phyloP scores from a whole-genome alignment of 2,888 invertebrate species.

The Acleris holmiana region DNA sequence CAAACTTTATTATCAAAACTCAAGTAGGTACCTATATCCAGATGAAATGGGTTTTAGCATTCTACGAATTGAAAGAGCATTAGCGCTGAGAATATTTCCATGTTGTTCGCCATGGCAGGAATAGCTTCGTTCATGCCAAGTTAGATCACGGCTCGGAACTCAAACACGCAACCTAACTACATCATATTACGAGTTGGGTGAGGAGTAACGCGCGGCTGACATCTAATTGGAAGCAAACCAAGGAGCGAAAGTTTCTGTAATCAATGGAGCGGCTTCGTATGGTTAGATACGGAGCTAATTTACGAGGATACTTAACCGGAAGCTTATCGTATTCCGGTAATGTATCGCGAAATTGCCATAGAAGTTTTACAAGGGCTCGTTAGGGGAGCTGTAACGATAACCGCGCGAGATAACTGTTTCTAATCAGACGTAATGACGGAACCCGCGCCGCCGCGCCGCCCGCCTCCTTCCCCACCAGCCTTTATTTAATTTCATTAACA shows the following conservation, averaged over 20 bases:
- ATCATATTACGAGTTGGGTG: background rate
- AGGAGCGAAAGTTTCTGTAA: conserved; percentile 47
- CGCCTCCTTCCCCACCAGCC: conserved; percentile 47
- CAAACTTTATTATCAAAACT: too few species aligned
- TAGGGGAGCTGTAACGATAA: conserved; percentile 76
- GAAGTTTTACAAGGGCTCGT: conserved; percentile 79
- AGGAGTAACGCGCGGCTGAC: conserved; percentile 3
- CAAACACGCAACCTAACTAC: background rate
- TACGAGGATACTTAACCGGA: conserved; percentile 64
- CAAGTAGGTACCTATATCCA: too few species aligned
- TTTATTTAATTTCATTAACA: conserved; percentile 61
- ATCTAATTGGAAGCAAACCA: conserved; percentile 30
- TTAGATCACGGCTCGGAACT: too few species aligned
- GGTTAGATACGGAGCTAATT: conserved; percentile 48
- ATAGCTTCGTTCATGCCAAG: too few species aligned
- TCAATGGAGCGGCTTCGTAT: conserved; percentile 47
- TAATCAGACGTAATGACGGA: conserved; percentile 77
- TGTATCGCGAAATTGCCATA: conserved; percentile 71
- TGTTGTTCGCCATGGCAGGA: too few species aligned
- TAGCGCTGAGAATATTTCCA: too few species aligned
- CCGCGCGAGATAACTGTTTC: conserved; percentile 80
- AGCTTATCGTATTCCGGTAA: conserved; percentile 67
- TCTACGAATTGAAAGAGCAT: too few species aligned
- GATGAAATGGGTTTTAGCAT: too few species aligned
- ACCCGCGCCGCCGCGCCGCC: conserved; percentile 43